These are phyloP conservation scores for Platygyra sinensis DNA, from an alignment of 64 coral and sea anemone genomes.

Conservation along the genomic window DNA sequence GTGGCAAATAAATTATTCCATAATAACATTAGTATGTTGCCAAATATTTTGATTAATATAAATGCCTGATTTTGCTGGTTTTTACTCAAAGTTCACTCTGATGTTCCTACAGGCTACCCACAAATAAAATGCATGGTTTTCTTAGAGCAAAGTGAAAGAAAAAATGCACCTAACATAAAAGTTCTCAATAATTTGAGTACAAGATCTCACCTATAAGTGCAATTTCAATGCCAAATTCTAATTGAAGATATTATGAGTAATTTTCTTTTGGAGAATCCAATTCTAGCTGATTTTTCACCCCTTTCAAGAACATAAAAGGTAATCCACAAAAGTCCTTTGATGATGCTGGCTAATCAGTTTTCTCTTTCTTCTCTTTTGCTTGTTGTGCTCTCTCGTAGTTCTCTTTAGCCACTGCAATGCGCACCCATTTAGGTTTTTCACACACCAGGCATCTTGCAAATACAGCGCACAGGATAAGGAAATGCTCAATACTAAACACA, in stretches of 20 bases:
- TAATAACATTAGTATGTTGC: neutral
- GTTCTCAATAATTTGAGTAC: no score
- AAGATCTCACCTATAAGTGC: no score
- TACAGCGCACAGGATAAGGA: conserved; percentile 87
- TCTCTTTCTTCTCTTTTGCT: conserved; percentile 16
- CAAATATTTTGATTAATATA: neutral
- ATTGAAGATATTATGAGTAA: no score
- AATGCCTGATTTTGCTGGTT: no score
- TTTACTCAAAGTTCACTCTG: no score
- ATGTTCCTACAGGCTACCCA: no score
- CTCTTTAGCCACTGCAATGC: conserved; percentile 81
- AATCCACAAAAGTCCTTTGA: neutral
- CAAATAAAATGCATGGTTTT: no score
- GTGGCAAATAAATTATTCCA: neutral
- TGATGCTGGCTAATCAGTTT: neutral
- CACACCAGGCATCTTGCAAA: conserved; percentile 70
- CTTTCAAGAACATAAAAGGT: no score
- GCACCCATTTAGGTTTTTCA: conserved; percentile 92
- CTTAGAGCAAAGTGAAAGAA: no score
- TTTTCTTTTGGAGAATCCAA: neutral
- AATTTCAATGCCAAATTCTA: no score
- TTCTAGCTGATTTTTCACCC: no score
- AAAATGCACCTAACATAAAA: no score
- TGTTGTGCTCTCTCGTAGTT: conserved; percentile 78
- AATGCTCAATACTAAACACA: conserved; percentile 92